These are phyloP conservation scores for Euplexia lucipara DNA, from an alignment of 2,888 invertebrate species.

Conservation along the genomic window DNA sequence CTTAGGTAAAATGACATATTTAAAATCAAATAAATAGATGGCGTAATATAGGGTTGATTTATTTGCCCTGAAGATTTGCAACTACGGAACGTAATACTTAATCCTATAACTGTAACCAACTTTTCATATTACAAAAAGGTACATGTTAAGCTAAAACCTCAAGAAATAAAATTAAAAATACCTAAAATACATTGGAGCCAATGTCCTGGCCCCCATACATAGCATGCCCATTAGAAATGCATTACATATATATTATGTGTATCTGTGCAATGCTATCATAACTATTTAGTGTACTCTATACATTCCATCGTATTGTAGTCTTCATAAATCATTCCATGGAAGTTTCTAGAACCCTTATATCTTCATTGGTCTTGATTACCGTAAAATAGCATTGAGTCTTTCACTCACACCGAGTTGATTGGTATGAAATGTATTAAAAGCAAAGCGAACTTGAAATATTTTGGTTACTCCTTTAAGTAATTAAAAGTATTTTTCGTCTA, in stretches of 20 bases:
- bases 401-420: neutral
- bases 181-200: constrained; percentile 45
- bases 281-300: constrained; percentile 35
- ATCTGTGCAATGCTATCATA: constrained; percentile 54
- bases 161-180: neutral
- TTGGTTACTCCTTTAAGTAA: constrained; percentile 17
- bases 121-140: neutral
- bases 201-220: constrained; percentile 60
- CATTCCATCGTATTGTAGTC: constrained; percentile 55
- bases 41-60: too few species aligned
- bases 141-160: too few species aligned
- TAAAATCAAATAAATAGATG: too few species aligned
- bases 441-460: constrained; percentile 11
- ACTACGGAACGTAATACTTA: too few species aligned
- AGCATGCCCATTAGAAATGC: constrained; percentile 72
- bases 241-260: constrained; percentile 60
- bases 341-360: constrained; percentile 36
- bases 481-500: constrained; percentile 13
- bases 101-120: neutral
- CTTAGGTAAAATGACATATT: too few species aligned
- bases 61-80: too few species aligned
- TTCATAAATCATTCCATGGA: constrained; percentile 48
- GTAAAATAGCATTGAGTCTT: constrained; percentile 9
- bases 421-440: constrained; percentile 19
- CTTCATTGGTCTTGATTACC: constrained; percentile 32